phyloP scores from a whole-genome alignment of 2,888 invertebrate species.

The Eugnorisma glareosa region DNA sequence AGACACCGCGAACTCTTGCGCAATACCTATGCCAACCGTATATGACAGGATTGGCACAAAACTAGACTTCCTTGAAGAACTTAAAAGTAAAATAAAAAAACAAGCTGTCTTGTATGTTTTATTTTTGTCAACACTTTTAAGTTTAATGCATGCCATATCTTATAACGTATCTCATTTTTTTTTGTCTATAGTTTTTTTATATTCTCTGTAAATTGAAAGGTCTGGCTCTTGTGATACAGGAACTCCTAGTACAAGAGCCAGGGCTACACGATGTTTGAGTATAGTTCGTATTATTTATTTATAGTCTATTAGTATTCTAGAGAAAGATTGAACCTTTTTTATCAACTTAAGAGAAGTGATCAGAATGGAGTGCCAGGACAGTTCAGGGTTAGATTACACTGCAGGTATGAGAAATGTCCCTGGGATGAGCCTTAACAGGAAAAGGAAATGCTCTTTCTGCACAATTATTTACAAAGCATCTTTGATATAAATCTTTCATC shows the following conservation, averaged over 20 bases:
- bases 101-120: not conserved
- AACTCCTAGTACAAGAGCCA: too few relatives aligned
- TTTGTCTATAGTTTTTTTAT: too few relatives aligned
- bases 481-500: not conserved
- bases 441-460: not conserved
- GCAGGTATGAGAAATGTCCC: too few relatives aligned
- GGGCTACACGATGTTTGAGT: too few relatives aligned
- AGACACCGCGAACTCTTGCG: conserved; percentile 31
- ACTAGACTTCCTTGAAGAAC: not conserved
- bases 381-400: not conserved
- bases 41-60: not conserved
- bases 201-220: too few relatives aligned
- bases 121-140: too few relatives aligned
- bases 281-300: too few relatives aligned
- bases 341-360: not conserved
- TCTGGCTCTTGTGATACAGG: too few relatives aligned
- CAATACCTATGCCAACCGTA: not conserved
- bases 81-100: not conserved
- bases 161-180: too few relatives aligned
- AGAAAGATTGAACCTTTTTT: not conserved
- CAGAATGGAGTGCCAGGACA: not conserved
- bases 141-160: too few relatives aligned
- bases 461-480: too few relatives aligned
- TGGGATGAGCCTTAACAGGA: too few relatives aligned
- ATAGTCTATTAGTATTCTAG: not conserved